Evolutionary conservation across 2,888 invertebrate species (phyloP), one percentile per base, ranked within the genome.

Genomic region (Lycophotia porphyrea): DNA sequence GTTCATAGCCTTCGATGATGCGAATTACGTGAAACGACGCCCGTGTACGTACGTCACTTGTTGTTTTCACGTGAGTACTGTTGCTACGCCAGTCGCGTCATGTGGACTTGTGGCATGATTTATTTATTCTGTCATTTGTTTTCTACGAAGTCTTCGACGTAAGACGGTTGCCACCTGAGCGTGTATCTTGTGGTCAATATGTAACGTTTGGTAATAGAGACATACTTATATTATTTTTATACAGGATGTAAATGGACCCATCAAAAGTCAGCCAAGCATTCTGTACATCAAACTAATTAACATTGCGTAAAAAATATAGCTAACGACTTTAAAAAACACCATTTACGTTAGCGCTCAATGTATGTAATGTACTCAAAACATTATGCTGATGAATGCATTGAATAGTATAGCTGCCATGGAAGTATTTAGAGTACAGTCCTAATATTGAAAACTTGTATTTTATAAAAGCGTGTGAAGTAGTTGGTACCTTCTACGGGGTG

Each of bases 141-240:
- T 60, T 60, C 18, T 60, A 31, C 9, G 24, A 4, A 60, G 34
- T 60, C 60, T 9, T 11, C 34, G 34, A 24, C 1, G 13, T 1
- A 36, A 61, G 13, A 61, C 24, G 13, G 24, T 34, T 36, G 13
- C n/a, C n/a, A 13, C 13, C 8, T 36, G 61, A 13, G 4, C 61
- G 24, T 61, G 1, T n/a, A 34, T 24, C 8, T 61, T 7, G 36
- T 36, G 24, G 5, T 5, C 7, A 61, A 61, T 13, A 36, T 7
- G 36, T n/a, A 65, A 66, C 18, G 63, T 44, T 58, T 66, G 49
- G 2, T 31, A 27, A 18, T 24, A 34, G 15, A 64, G 5, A 13
- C 34, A 47, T 36, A 44, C 27, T 34, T 64, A 44, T n/a, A 39
- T 80, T 24, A 36, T 60, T 63, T 68, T 69, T 31, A 39, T 39